Base-by-base conservation (phyloP, 2,888 invertebrate genomes). In the Ariolimax columbianus region DNA sequence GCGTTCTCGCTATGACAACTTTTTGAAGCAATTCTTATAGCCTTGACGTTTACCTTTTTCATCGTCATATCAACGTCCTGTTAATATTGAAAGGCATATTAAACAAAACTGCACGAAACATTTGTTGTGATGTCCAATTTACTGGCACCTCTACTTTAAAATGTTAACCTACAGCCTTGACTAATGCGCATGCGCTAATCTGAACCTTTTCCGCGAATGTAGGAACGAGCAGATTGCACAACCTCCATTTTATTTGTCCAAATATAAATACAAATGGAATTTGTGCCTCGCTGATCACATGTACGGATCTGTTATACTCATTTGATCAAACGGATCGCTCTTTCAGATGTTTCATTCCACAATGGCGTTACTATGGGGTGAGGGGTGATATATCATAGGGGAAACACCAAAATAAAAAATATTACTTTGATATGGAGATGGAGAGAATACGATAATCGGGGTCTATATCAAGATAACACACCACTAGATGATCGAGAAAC, bases 11-110 rank as follows among this genome's bases (percentile, higher is more conserved):
- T 78, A 40, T 38, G 77, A 30, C 86, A 84, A 81, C 86, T 84
- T 40, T 87, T 85, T 79, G 87, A 87, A 86, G 91, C 89, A 86
- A 90, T 86, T 82, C 86, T 88, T 85, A 88, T 86, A 78, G 88
- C 87, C 77, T 89, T 90, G 51, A 88, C 88, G 84, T 84, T 88
- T 84, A 88, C 89, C 86, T 90, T 91, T 89, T 91, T 91, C 91
- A 91, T 91, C 88, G 86, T 90, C 89, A 86, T 84, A 72, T 73
- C 84, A 78, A 47, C 55, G 47, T 30, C 63, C n/a, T 47, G 47
- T 59, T 63, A 43, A 73, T 75, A 79, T 23, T 47, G 81, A 55
- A 55, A 43, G 75, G 55, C 87, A 87, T 80, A 14, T 23, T 36
- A 23, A 55, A 6, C 2, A 55, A 55, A 55, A 14, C 26, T 23